phyloP scores from a whole-genome alignment of 2,888 invertebrate species.

The Automeris io region DNA sequence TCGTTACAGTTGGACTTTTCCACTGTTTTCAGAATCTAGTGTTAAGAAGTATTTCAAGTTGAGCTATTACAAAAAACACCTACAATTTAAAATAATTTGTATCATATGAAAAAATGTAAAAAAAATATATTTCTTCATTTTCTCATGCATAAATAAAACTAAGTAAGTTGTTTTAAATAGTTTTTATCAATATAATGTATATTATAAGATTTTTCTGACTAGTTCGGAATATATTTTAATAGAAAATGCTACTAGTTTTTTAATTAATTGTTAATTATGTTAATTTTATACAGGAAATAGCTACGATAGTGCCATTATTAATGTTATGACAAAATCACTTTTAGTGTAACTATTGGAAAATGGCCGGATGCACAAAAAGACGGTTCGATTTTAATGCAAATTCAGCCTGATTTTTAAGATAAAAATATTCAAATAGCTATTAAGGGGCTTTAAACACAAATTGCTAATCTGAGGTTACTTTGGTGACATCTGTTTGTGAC shows the following conservation, averaged over 20 bases:
- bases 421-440: no score
- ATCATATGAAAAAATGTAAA: background rate
- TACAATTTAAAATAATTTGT: no score
- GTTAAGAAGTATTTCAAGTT: no score
- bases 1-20: no score
- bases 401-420: background rate
- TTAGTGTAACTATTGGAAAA: background rate
- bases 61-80: no score
- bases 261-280: conserved; percentile 16
- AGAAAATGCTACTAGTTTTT: conserved; percentile 10
- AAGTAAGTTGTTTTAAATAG: background rate
- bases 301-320: conserved; percentile 2
- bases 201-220: background rate
- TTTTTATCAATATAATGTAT: conserved; percentile 1
- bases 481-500: no score
- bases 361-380: background rate
- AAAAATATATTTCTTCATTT: background rate
- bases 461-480: no score
- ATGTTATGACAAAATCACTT: conserved; percentile 2
- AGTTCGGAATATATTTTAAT: conserved; percentile 9
- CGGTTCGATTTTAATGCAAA: conserved; percentile 1
- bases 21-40: no score
- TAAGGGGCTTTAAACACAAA: no score
- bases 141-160: conserved; percentile 1
- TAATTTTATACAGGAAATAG: conserved; percentile 10